phyloP scores from a whole-genome alignment of 2,888 invertebrate genomes.

The Orchesella flavescens region DNA sequence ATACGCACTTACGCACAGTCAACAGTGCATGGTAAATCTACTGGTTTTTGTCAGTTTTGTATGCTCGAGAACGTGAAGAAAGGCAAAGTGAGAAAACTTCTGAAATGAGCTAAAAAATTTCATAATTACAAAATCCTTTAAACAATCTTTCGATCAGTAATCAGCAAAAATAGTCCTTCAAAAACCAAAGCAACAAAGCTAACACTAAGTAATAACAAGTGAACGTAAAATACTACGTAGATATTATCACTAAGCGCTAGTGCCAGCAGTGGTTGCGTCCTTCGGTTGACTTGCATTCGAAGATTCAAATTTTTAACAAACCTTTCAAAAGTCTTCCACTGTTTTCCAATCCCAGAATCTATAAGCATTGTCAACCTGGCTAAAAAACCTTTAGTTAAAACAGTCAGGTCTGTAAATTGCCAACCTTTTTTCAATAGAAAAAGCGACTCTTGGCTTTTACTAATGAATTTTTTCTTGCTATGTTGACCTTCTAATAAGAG shows the following conservation, averaged over 20 bases:
- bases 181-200: no score
- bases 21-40: no score
- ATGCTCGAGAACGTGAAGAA: no score
- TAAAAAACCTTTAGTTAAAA: neutral
- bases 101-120: no score
- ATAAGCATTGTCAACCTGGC: neutral
- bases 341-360: constrained; percentile 23
- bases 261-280: neutral
- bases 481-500: neutral
- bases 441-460: neutral
- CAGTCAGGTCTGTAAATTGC: neutral
- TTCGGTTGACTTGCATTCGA: neutral
- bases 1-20: no score
- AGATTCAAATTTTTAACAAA: neutral
- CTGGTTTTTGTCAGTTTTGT: no score
- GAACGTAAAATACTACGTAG: constrained; percentile 19
- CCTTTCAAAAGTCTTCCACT: constrained; percentile 11
- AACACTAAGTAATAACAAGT: neutral
- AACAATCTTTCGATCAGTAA: no score
- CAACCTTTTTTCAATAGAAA: neutral
- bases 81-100: no score
- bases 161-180: no score
- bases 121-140: no score
- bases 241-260: constrained; percentile 1
- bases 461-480: neutral